phyloP scores from a whole-genome alignment of 2,113 vertebrate genomes.

The Collichthys lucidus region DNA sequence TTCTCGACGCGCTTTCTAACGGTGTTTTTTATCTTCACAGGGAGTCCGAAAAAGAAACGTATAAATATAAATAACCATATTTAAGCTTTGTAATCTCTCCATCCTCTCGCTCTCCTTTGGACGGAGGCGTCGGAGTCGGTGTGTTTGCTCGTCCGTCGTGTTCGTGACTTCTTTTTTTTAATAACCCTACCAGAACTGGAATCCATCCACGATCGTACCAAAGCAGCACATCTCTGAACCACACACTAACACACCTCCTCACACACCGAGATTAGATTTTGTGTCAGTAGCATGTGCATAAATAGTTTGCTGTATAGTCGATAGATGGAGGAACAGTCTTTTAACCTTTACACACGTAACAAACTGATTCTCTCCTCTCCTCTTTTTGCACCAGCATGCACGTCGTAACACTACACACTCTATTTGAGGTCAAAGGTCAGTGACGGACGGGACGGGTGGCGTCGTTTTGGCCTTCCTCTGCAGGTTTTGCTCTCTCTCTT shows the following conservation, averaged over 20 bases:
- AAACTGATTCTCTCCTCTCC: constrained; percentile 12
- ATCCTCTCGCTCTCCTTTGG: not conserved
- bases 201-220: constrained; percentile 47
- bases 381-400: constrained; percentile 58
- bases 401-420: not conserved
- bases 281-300: constrained; percentile 45
- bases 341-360: not conserved
- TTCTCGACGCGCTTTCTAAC: constrained; percentile 34
- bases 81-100: constrained; percentile 43
- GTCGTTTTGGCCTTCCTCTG: constrained; percentile 42
- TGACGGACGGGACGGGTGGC: not conserved
- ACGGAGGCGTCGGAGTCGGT: not conserved
- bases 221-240: constrained; percentile 58
- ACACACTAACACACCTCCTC: constrained; percentile 24
- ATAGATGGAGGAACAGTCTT: not conserved
- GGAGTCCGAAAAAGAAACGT: constrained; percentile 11
- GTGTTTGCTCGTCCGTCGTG: constrained; percentile 39
- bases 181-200: constrained; percentile 17
- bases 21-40: constrained; percentile 44
- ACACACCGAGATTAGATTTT: not conserved
- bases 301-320: not conserved
- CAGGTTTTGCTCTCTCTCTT: constrained; percentile 1
- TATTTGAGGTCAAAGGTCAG: not conserved
- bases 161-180: constrained; percentile 15
- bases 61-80: constrained; percentile 24